Evolutionary conservation across 2,888 invertebrate species (phyloP).

Genomic region (Dryobota labecula): DNA sequence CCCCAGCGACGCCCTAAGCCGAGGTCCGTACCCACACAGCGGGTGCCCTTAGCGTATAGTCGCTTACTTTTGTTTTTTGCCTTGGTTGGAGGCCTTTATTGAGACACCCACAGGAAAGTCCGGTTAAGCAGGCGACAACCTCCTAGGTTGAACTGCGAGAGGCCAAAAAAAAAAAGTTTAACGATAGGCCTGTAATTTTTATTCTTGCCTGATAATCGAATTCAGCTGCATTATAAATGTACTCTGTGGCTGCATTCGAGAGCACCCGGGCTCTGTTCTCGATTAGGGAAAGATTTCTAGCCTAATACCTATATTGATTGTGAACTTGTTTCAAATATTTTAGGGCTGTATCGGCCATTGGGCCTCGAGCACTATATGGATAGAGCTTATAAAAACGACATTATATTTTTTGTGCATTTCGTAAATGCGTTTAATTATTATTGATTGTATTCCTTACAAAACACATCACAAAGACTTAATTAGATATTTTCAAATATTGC

Average conservation of each 20-base stretch:
- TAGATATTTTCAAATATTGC: slow-evolving; percentile 41
- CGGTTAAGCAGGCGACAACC: no score
- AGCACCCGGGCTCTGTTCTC: neutral
- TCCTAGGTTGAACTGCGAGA: no score
- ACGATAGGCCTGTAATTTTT: neutral
- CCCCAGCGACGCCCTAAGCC: no score
- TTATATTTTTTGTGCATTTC: slow-evolving; percentile 55
- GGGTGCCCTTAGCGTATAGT: no score
- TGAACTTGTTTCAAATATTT: neutral
- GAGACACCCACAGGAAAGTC: no score
- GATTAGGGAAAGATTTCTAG: neutral
- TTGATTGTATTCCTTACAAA: slow-evolving; percentile 63
- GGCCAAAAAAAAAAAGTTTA: no score
- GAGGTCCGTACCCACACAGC: no score
- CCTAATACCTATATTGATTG: neutral
- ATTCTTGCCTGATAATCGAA: neutral
- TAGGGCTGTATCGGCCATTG: neutral
- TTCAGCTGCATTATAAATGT: no score
- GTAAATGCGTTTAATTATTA: slow-evolving; percentile 63
- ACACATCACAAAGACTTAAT: slow-evolving; percentile 67
- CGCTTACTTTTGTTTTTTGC: no score
- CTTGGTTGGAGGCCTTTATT: no score
- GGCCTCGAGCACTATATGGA: neutral
- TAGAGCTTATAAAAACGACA: slow-evolving; percentile 18
- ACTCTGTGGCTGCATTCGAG: neutral